phyloP scores from a whole-genome alignment of 2,113 vertebrate species.

The Himantopus leucocephalus region DNA sequence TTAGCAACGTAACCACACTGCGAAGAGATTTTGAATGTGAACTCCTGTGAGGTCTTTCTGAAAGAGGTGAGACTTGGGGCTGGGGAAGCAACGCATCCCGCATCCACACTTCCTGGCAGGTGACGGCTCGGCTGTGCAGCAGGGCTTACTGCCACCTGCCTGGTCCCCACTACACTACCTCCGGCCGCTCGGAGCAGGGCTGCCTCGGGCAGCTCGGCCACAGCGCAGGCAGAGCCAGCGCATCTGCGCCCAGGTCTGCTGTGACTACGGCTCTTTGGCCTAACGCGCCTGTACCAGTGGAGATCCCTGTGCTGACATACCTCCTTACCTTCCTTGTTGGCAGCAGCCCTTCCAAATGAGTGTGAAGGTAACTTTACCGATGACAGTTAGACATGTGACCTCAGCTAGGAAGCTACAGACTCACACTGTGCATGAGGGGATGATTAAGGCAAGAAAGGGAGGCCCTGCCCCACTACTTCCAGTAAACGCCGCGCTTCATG shows the following conservation, averaged over 20 bases:
- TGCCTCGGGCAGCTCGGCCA: neutral
- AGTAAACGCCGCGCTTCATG: neutral
- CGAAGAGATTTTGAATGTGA: neutral
- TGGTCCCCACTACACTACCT: fast-evolving
- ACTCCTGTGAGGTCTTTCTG: neutral
- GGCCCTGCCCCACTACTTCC: neutral
- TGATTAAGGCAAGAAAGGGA: neutral
- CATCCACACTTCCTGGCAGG: fast-evolving
- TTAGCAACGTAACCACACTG: neutral
- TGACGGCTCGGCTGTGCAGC: fast-evolving
- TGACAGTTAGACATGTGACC: neutral
- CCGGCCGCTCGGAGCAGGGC: neutral
- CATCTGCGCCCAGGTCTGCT: neutral
- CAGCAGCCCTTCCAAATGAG: neutral
- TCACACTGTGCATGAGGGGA: fast-evolving
- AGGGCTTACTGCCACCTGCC: neutral
- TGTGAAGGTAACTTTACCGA: neutral
- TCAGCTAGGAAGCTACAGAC: neutral
- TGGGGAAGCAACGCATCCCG: fast-evolving
- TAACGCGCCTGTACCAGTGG: fast-evolving
- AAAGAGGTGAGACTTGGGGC: fast-evolving
- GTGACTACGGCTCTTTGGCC: neutral
- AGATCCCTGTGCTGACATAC: neutral
- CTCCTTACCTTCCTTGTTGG: neutral
- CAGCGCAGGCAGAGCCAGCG: fast-evolving